Base-by-base conservation (phyloP, 2,797 vertebrate genomes). In the Chaetodon trifasciatus region DNA sequence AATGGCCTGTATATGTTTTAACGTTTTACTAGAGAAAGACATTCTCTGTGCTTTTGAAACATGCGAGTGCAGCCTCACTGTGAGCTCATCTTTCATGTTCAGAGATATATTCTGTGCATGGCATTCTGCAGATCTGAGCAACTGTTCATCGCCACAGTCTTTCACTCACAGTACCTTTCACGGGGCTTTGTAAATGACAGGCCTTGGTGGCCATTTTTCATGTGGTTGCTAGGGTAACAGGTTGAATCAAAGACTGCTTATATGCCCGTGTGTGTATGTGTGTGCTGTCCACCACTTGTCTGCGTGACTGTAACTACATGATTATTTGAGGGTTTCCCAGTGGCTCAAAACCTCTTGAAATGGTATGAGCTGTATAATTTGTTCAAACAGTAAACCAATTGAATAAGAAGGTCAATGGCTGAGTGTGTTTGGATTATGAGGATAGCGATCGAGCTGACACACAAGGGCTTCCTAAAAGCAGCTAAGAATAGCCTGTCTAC, bases 191-290 rank as follows among this genome's bases (percentile, higher is more conserved):
- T 56, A 87, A 89, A 79, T 78, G 82, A 86, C 86, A 84, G 86
- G 74, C 82, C 78, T 90, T 68, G 71, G 82, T 89, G 90, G 87
- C 81, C 86, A 87, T 93, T 90, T 95, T 91, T 91, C 79, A 92
- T 90, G 82, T 71, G 78, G 94, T 95, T 96, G 91, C 94, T 82
- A 92, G 56, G 94, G 95, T 88, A 94, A 96, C 94, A 69, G 85
- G 83, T 89, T 88, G 88, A 94, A 88, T 93, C 76, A 81, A 85
- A 88, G 76, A 75, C 35, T 17, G 42, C 23, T 5, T 65, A 55
- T 42, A 19, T 76, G 67, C 57, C 35, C 58, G 64, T 72, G 19
- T 68, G 64, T 61, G 46, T 62, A 66, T 71, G 23, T 68, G 5
- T 8, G 21, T 57, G 47, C 67, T 63, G 73, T 81, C 78, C 71